phyloP scores from a whole-genome alignment of 2,797 vertebrate genomes.

The Loris lydekkerianus region DNA sequence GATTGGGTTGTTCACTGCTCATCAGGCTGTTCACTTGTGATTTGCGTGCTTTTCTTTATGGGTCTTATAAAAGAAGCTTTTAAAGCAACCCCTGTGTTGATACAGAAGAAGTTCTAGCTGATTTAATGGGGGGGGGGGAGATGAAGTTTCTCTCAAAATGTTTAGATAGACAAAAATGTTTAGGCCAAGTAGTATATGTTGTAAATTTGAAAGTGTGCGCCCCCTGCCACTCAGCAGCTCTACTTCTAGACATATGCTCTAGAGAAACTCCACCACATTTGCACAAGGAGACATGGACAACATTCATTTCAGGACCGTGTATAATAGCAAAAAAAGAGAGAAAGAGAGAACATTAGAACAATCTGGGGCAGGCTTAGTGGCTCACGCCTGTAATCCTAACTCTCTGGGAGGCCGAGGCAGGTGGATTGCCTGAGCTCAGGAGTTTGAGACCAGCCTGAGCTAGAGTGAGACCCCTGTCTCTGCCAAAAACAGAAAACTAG shows the following conservation, averaged over 20 bases:
- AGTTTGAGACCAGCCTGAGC: no score
- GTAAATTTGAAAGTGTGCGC: background rate
- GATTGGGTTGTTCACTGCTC: background rate
- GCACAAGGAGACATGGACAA: background rate
- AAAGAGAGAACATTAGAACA: background rate
- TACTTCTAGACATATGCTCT: background rate
- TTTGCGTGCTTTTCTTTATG: background rate
- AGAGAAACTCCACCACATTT: no score
- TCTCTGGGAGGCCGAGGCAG: no score
- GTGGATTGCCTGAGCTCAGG: no score
- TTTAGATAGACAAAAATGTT: background rate
- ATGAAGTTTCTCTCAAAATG: background rate
- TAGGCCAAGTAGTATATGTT: background rate
- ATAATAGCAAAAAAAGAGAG: no score
- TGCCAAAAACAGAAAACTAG: no score
- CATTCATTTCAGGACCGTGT: background rate
- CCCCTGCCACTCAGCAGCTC: background rate
- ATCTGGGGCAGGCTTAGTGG: background rate
- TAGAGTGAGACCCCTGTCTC: no score
- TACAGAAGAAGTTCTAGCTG: background rate
- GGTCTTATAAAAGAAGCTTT: background rate
- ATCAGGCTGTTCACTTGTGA: background rate
- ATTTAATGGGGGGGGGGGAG: background rate
- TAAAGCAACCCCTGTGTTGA: background rate
- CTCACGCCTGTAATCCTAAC: no score